phyloP scores from a whole-genome alignment of 1,140 invertebrate genomes.

The Lepidurus apus region DNA sequence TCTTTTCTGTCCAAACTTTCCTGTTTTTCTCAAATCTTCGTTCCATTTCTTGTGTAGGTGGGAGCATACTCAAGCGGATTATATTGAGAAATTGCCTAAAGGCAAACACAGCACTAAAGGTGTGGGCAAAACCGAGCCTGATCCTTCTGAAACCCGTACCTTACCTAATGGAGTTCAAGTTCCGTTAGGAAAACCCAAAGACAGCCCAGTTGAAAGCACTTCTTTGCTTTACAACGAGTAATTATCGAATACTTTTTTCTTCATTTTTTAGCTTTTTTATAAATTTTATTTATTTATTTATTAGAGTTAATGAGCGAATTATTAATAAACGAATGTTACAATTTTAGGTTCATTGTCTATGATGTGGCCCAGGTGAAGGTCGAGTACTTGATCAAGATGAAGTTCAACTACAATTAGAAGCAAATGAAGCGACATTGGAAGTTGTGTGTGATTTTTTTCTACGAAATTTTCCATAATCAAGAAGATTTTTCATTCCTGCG shows the following conservation, averaged over 20 bases:
- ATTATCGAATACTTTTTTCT: constrained; percentile 47
- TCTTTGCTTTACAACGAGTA: constrained; percentile 79
- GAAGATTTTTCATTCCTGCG: not conserved
- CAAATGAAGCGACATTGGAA: not conserved
- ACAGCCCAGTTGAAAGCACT: constrained; percentile 44
- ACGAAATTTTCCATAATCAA: not conserved
- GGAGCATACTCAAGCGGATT: constrained; percentile 62
- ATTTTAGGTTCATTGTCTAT: constrained; percentile 74
- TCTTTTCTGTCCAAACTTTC: constrained; percentile 34
- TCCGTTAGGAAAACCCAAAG: constrained; percentile 61
- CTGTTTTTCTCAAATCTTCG: not conserved
- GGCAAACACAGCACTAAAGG: constrained; percentile 76
- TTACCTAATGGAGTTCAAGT: constrained; percentile 57
- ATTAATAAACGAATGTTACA: constrained; percentile 35
- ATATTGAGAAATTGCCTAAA: constrained; percentile 68
- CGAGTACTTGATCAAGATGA: constrained; percentile 69
- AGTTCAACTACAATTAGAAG: constrained; percentile 57
- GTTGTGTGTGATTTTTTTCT: not conserved
- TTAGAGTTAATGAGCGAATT: not conserved
- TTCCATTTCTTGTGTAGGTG: constrained; percentile 50
- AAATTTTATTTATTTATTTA: not conserved
- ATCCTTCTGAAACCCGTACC: constrained; percentile 49
- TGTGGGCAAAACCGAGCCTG: constrained; percentile 66
- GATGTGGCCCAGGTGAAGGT: constrained; percentile 81
- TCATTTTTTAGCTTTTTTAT: constrained; percentile 4